Base-by-base conservation (phyloP, 2,888 invertebrate genomes). In the Drosophila melanosoma region DNA sequence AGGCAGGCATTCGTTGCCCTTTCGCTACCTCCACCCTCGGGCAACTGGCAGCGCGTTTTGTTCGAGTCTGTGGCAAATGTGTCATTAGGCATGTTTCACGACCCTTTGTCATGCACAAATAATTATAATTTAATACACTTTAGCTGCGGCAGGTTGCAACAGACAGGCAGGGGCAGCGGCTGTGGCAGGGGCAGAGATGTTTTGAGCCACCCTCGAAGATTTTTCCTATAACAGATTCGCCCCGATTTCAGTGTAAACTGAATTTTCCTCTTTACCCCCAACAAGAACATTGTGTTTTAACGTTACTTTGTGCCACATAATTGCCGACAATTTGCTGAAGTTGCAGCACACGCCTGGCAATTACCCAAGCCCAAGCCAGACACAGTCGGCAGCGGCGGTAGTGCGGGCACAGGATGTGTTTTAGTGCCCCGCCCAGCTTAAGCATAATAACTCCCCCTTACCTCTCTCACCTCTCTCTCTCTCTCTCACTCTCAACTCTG, bases 111-210 rank as follows among this genome's bases (percentile, higher is more conserved):
- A 91, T 91, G 91, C 91, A 90, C 91, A 91, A 90, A 91, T 91
- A 91, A 91, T 91, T 91, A 91, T 91, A 91, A 91, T 91, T 91
- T 91, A 90, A 91, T 90, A 89, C 91, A 90, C 91, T 89, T 90
- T 85, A 64, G 71, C 63, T 76, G 49, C 79, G 54, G 83, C 76
- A 78, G 77, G 85, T 83, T 71, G 73, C 40, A 35, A 26, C 45
- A 1, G 51, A 32, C 29, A 1, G 20, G 12, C 53, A 38, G 53
- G 48, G 26, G 26, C 26, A 26, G 2, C 35, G 29, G 10, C 42
- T 35, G 32, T 6, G 29, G 10, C 4, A 35, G 32, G 32, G 35
- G 20, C 23, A 45, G 20, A 23, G 45, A 45, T 45, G 45, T 54
- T 54, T 23, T 23, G 17, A 64, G 66, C 63, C 82, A 76, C 85